Evolutionary conservation across 1,140 invertebrate genomes (phyloP), one percentile per base, ranked within the genome.

Genomic region (Procambarus virginalis): DNA sequence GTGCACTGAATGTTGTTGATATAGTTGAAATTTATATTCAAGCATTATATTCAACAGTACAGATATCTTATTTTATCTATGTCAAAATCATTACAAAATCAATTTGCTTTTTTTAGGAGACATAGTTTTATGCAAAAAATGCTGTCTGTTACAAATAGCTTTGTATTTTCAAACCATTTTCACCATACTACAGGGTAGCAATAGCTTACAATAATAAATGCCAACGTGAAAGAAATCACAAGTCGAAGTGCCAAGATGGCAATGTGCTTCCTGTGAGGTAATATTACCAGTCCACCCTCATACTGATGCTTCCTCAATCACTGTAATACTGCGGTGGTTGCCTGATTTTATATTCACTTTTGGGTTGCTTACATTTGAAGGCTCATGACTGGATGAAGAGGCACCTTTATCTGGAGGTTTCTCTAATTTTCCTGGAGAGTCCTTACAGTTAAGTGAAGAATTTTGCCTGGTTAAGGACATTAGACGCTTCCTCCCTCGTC

Each of bases 241-340:
- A 48, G 51, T 49, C 46, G 17, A n/a, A n/a, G 46, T 58, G 55
- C 78, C 55, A 80, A 51, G 49, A 58, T n/a, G 78, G 78, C 78
- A n/a, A 58, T n/a, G 8, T 80, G 55, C 10, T 55, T 17, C 55
- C 49, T 58, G 22, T 55, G 48, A 55, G 49, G 78, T 51, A 22
- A 51, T 14, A 14, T 22, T n/a, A 80, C 22, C 49, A 55, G 10
- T 75, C 46, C 46, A 75, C 68, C 22, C 34, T 85, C 70, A 85
- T 55, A 85, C 84, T 2, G 84, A 85, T 17, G 84, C 84, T 45
- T 85, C 84, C 22, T 85, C 84, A 17, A 85, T 84, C 68, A 84
- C 82, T 84, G 82, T 84, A 84, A 84, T 84, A 84, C 82, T 84
- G 68, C 82, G 82, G 48, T 49, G 22, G 51, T 84, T 84, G 17